Evolutionary conservation across 2,113 vertebrate species (phyloP), one percentile per base, ranked within the genome.

Genomic region (Gymnorhina tibicen): DNA sequence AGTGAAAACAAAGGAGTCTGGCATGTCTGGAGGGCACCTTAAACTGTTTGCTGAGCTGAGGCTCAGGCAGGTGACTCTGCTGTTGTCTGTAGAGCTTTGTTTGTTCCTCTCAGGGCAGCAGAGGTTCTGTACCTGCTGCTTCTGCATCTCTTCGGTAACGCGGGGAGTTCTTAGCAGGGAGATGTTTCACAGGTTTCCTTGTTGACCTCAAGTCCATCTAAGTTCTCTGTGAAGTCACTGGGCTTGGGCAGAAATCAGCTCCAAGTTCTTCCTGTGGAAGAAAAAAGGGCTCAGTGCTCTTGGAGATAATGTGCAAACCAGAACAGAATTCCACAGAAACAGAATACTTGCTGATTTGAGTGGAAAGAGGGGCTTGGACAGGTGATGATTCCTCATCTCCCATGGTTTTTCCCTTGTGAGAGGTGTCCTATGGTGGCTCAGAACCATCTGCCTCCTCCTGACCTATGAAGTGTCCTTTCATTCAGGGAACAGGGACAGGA

Each of bases 41-140:
- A 27, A 87, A 13, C 19, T 49, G 5, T 91, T 64, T 80, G 60
- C 85, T 41, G 91, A 72, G 85, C 74, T 75, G 66, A 7, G 72
- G 17, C 69, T 83, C 56, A 4, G 9, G 2, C 44, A 42, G 21
- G 42, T 17, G 66, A 12, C 47, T 58, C 26, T 42, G 62, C 41
- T 6, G 30, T 53, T 75, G 3, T 75, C 2, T 4, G 47, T 17
- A 23, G 56, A 27, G 15, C 30, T 93, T 39, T 77, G 59, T 67
- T 81, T 52, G 26, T 37, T 80, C 62, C 64, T 80, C 80, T 37
- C 52, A 11, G 0, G 0, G 0, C 35, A 21, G 1, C 1, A 0
- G 26, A 77, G 60, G 55, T 32, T 32, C 12, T 0, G 0, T 11
- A 11, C 7, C 46, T 78, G 55, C 76, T 16, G 10, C 4, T 18